phyloP scores from a whole-genome alignment of 2,797 vertebrate genomes.

The Neopelma chrysocephalum region DNA sequence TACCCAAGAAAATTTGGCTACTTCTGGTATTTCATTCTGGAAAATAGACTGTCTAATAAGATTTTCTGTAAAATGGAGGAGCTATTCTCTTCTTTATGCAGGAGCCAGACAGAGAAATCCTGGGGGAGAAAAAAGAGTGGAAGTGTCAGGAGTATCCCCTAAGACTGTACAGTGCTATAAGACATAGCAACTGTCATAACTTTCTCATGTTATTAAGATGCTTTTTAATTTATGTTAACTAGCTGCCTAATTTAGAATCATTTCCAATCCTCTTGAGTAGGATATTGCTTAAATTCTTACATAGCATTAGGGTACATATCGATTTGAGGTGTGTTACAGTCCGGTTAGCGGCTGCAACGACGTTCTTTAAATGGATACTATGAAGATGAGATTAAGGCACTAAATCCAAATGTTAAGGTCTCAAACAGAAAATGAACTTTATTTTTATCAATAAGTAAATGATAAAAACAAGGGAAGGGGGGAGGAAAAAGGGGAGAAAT shows the following conservation, averaged over 20 bases:
- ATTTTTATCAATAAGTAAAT: too few species aligned
- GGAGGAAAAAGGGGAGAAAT: too few species aligned
- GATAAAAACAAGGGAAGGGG: too few species aligned
- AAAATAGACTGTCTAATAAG: background rate
- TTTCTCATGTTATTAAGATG: background rate
- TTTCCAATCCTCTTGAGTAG: background rate
- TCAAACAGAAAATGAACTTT: too few species aligned
- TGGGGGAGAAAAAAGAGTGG: background rate
- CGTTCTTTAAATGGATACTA: too few species aligned
- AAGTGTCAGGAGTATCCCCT: background rate
- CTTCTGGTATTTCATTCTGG: background rate
- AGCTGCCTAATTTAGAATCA: background rate
- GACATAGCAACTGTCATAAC: background rate
- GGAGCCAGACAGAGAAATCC: background rate
- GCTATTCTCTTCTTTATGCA: background rate
- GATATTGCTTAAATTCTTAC: background rate
- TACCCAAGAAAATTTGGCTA: background rate
- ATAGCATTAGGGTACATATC: fast-evolving
- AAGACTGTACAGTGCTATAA: background rate
- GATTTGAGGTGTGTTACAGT: background rate
- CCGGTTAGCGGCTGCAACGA: too few species aligned
- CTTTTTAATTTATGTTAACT: background rate
- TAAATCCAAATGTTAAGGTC: too few species aligned
- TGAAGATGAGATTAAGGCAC: too few species aligned
- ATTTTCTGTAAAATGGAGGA: background rate